These are phyloP conservation scores for Aphelocoma californica DNA, from an alignment of 2,797 vertebrate genomes.

Conservation along the genomic window DNA sequence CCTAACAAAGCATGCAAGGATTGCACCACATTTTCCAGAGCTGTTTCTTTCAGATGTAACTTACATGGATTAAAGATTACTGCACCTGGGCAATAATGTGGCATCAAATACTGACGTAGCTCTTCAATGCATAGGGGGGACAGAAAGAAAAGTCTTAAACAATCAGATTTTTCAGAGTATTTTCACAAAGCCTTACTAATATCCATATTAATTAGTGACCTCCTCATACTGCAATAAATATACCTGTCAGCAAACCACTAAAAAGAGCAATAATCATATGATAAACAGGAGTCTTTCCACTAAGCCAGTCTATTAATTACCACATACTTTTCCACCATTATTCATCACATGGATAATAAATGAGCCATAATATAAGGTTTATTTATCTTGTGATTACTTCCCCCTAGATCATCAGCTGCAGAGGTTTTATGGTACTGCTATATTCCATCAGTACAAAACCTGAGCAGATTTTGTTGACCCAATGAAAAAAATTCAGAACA, in stretches of 20 bases:
- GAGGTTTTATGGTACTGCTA: neutral
- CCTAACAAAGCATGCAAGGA: neutral
- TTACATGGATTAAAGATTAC: neutral
- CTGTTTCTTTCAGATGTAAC: neutral
- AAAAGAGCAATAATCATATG: neutral
- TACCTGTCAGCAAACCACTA: neutral
- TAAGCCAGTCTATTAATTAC: slow-evolving; percentile 18
- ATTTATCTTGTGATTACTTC: neutral
- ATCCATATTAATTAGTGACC: neutral
- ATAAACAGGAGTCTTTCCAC: slow-evolving; percentile 23
- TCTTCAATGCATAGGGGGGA: neutral
- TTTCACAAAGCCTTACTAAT: neutral
- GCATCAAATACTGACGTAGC: neutral
- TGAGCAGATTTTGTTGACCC: neutral
- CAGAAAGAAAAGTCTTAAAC: neutral
- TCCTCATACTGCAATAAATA: slow-evolving; percentile 4
- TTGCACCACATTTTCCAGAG: neutral
- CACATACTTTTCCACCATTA: neutral
- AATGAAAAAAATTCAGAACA: neutral
- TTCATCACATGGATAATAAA: slow-evolving; percentile 16
- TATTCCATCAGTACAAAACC: neutral
- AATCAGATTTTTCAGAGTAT: neutral
- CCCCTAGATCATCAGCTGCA: neutral
- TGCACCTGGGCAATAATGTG: neutral
- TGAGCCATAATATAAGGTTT: slow-evolving; percentile 13